Evolutionary conservation across 2,888 invertebrate genomes (phyloP).

Genomic region (Bombylius discolor): DNA sequence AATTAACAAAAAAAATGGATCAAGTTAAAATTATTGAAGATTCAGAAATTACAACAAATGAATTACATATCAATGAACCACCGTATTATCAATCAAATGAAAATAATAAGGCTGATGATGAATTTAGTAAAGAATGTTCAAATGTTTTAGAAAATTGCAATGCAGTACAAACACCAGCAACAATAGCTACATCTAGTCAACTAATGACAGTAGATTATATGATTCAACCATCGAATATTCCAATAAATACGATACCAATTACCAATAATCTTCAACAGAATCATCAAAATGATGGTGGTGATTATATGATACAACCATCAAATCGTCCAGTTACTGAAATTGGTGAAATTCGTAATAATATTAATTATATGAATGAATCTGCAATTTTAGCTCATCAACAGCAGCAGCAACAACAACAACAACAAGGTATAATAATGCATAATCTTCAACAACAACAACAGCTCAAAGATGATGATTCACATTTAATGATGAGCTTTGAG

Average conservation of each 20-base stretch:
- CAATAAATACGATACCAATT: constrained; percentile 32
- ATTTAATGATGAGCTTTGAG: constrained; percentile 12
- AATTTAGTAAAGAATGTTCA: constrained; percentile 35
- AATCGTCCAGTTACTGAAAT: constrained; percentile 31
- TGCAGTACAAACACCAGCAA: not conserved
- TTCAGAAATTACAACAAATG: constrained; percentile 29
- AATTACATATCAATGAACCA: constrained; percentile 33
- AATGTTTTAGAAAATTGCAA: constrained; percentile 31
- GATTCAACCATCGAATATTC: constrained; percentile 49
- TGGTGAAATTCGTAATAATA: constrained; percentile 19
- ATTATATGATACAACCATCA: constrained; percentile 34
- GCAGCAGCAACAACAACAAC: not conserved
- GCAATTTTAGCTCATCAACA: not conserved
- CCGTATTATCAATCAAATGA: constrained; percentile 35
- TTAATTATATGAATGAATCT: constrained; percentile 8
- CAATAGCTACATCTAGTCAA: constrained; percentile 20
- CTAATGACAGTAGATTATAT: constrained; percentile 38
- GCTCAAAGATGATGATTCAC: constrained; percentile 10
- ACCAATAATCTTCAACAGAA: not conserved
- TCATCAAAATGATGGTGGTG: constrained; percentile 22
- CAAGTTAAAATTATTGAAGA: constrained; percentile 23
- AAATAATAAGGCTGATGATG: constrained; percentile 32
- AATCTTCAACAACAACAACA: not conserved
- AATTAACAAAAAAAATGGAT: constrained; percentile 29
- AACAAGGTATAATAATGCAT: too few relatives aligned